phyloP scores from a whole-genome alignment of 2,113 vertebrate genomes.

The Barnardius zonarius region DNA sequence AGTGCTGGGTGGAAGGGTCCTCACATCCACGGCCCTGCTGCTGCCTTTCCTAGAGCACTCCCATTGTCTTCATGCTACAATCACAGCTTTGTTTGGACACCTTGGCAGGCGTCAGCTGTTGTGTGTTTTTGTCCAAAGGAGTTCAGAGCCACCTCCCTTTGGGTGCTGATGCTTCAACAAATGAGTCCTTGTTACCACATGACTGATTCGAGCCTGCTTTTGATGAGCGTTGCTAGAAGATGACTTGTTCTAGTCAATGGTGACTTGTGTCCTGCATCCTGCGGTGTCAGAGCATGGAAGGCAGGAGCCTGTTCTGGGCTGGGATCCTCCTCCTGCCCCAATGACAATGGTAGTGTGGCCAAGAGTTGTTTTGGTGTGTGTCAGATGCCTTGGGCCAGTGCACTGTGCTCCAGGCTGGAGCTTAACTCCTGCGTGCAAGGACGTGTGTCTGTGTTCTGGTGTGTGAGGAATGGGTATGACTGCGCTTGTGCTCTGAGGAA shows the following conservation, averaged over 20 bases:
- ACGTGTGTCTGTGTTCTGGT: fast-evolving
- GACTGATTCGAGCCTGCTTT: not conserved
- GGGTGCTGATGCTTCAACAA: slow-evolving; percentile 24
- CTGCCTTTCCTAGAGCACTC: not conserved
- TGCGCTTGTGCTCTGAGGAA: not conserved
- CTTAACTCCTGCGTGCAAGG: not conserved
- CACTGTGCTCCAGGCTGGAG: fast-evolving
- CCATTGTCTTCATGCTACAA: slow-evolving; percentile 69
- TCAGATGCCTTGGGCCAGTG: fast-evolving
- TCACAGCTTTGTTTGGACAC: slow-evolving; percentile 70
- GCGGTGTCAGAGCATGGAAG: fast-evolving
- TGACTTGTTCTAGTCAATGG: not conserved
- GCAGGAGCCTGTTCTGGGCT: not conserved
- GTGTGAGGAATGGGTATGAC: fast-evolving
- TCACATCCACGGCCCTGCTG: not conserved
- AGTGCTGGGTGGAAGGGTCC: not conserved
- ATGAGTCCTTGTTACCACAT: slow-evolving; percentile 24
- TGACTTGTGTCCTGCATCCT: not conserved
- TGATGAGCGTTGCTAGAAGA: not conserved
- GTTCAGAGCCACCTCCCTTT: slow-evolving; percentile 28
- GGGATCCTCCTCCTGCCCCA: fast-evolving
- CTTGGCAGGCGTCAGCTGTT: slow-evolving; percentile 68
- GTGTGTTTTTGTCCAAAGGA: slow-evolving; percentile 17
- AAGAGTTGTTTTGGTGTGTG: not conserved
- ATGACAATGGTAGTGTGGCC: fast-evolving